A percentile compares a stretch with the other conserved stretches of the same genome.
Conservation (phyloP, 2,888 invertebrate genomes). For the Polydrusus pterygomalis region DNA sequence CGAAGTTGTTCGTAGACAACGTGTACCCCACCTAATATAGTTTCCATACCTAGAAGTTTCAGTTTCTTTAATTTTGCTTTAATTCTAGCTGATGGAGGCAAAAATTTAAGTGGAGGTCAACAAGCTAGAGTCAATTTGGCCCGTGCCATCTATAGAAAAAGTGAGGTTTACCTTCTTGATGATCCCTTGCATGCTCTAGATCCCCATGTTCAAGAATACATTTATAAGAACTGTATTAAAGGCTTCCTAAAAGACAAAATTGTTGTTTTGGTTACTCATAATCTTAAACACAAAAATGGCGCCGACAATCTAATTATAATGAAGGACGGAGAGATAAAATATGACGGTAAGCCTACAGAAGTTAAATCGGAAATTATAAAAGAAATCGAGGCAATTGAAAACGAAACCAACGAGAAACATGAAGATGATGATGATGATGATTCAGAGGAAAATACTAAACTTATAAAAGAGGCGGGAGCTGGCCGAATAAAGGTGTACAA, state of each 20-base stretch:
- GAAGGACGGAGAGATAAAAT: conserved; percentile 62
- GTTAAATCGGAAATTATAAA: conserved; percentile 56
- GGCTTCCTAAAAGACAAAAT: conserved; percentile 60
- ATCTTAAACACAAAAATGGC: conserved; percentile 58
- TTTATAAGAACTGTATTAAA: conserved; percentile 78
- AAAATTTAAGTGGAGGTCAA: conserved; percentile 89
- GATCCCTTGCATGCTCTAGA: conserved; percentile 89
- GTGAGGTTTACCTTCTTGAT: conserved; percentile 85
- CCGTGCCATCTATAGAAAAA: conserved; percentile 83
- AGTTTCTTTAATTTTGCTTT: not conserved
- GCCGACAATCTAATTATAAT: conserved; percentile 73
- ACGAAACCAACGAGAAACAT: conserved; percentile 27
- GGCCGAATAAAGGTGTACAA: conserved; percentile 60
- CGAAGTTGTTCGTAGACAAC: too few relatives aligned
- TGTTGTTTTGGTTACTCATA: conserved; percentile 72
- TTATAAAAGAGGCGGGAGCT: conserved; percentile 38
- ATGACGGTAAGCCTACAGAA: conserved; percentile 55
- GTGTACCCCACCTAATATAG: too few relatives aligned
- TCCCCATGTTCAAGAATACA: conserved; percentile 80
- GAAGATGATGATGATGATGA: conserved; percentile 33
- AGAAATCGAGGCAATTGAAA: conserved; percentile 48
- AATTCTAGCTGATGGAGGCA: conserved; percentile 81
- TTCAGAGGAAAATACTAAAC: conserved; percentile 49
- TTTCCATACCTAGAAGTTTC: not conserved
- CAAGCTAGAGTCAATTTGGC: conserved; percentile 86